Conservation (phyloP, 2,888 invertebrate genomes). For the Pollenia amentaria region DNA sequence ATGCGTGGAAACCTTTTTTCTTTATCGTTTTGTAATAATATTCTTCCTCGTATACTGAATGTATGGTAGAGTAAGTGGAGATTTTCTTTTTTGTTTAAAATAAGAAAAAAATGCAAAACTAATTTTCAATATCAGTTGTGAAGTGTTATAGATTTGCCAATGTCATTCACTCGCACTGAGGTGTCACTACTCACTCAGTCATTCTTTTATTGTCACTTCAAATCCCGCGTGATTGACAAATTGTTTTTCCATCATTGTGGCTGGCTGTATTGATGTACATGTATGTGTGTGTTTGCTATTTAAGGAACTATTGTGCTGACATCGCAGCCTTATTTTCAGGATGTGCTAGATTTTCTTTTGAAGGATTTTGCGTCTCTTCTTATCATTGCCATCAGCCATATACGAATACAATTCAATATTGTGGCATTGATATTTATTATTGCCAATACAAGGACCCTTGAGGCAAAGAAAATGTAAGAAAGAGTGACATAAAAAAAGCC, state of each 20-base stretch:
- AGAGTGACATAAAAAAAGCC: slow-evolving; percentile 11
- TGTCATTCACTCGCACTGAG: slow-evolving; percentile 50
- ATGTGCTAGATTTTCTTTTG: slow-evolving; percentile 13
- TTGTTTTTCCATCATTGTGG: slow-evolving; percentile 60
- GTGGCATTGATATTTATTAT: slow-evolving; percentile 15
- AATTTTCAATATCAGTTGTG: slow-evolving; percentile 52
- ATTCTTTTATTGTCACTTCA: slow-evolving; percentile 70
- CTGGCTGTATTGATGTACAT: background rate
- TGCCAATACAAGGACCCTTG: slow-evolving; percentile 13
- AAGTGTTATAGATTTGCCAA: slow-evolving; percentile 53
- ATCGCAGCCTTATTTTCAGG: slow-evolving; percentile 46
- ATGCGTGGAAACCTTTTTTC: slow-evolving; percentile 25
- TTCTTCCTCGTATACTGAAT: background rate
- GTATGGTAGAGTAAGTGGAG: background rate
- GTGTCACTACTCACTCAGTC: slow-evolving; percentile 55
- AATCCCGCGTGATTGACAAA: slow-evolving; percentile 71
- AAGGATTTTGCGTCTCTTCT: slow-evolving; percentile 34
- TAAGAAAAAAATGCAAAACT: background rate
- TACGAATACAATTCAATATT: slow-evolving; percentile 28
- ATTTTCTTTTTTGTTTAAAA: slow-evolving; percentile 31
- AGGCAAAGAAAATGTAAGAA: slow-evolving; percentile 8
- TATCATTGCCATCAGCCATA: slow-evolving; percentile 22
- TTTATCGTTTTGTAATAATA: background rate
- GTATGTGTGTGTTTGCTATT: slow-evolving; percentile 25
- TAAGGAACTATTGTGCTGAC: slow-evolving; percentile 44